Base-by-base conservation (phyloP, 1,140 invertebrate genomes). In the honey bee (Apis mellifera) region DNA sequence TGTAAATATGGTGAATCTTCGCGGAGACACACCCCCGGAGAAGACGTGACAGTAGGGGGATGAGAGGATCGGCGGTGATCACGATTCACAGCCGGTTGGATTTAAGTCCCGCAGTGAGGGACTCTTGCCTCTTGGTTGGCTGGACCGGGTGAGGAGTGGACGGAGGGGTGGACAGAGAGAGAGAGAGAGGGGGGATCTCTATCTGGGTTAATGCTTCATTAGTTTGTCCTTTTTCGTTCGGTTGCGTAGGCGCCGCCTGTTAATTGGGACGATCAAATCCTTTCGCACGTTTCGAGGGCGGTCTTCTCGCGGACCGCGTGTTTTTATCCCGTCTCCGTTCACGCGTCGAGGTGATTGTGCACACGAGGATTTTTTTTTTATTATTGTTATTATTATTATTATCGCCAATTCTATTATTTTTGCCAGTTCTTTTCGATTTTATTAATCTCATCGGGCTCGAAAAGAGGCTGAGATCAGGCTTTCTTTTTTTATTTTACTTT, bases 1-100 rank as follows among this genome's bases (percentile, higher is more conserved):
- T 64, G 48, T 80, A 74, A 80, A 64, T 74, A 80, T 80, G 78
- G 70, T 80, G 78, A 74, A 73, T 74, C 65, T 80, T 55, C n/a
- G 65, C 26, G 70, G 70, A 74, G 78, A 80, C 78, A 74, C 78
- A 74, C 78, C 78, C 78, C 59, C 70, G 50, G n/a, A 48, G 78
- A 21, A 64, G 78, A 80, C 70, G 78, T 80, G 70, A 73, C 70
- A 65, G 57, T 19, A 9, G 68, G 78, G 78, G 70, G 70, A 80
- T 80, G 78, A 80, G 19, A 80, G 70, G 78, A 73, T 26, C 26
- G 54, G 21, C 52, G 69, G 60, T 79, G 55, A 64, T 72, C 62
- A 42, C 32, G 77, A 23, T 54, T n/a, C 57, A 59, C 32, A 42
- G 32, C 32, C 69, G 48, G 66, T 59, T 70, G 65, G 69, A 73